Conservation (phyloP, 2,113 vertebrate genomes). For the Trinectes maculatus region DNA sequence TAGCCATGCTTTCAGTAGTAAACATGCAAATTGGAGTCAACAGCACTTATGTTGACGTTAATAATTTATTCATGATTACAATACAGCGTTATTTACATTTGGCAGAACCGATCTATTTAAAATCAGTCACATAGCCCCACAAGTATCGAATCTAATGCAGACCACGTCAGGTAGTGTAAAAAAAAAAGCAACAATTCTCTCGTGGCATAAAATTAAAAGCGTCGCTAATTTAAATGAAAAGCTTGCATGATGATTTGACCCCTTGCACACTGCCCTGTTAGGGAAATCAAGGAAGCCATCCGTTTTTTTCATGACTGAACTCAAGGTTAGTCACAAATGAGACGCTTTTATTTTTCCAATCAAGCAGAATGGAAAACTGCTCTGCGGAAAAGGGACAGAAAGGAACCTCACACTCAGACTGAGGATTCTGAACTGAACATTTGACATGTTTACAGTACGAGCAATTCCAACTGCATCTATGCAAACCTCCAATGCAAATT, state of each 20-base stretch:
- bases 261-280: constrained; percentile 2
- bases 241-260: constrained; percentile 15
- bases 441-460: constrained; percentile 16
- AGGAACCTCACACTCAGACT: background rate
- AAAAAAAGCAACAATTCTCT: background rate
- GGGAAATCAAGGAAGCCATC: constrained; percentile 13
- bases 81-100: background rate
- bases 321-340: constrained; percentile 10
- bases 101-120: background rate
- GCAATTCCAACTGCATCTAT: constrained; percentile 39
- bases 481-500: constrained; percentile 73
- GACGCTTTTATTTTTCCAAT: background rate
- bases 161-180: constrained; percentile 2
- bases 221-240: background rate
- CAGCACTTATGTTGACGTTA: background rate
- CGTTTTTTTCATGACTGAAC: constrained; percentile 19
- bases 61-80: constrained; percentile 7
- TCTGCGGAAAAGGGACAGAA: too few relatives aligned
- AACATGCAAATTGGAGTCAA: constrained; percentile 13
- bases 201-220: constrained; percentile 3
- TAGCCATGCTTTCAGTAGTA: background rate
- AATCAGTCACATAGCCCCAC: background rate
- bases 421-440: background rate
- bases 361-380: background rate
- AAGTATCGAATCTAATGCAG: constrained; percentile 8